phyloP scores from a whole-genome alignment of 2,888 invertebrate species.

The Diachrysia chrysitis region DNA sequence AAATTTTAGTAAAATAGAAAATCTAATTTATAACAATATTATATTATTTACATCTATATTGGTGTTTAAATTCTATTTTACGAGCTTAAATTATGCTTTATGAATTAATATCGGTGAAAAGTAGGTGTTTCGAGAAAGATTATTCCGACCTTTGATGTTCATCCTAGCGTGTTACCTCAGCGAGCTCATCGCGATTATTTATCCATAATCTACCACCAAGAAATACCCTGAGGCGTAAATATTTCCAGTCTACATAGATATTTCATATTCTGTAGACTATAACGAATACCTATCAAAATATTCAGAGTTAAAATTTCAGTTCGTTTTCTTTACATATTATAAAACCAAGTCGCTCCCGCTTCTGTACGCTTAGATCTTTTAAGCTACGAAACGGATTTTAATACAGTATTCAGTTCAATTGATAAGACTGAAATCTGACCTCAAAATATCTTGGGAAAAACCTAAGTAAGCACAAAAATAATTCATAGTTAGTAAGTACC shows the following conservation, averaged over 20 bases:
- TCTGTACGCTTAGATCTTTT: too few relatives aligned
- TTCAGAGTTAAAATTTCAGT: too few relatives aligned
- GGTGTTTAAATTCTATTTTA: background rate
- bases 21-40: background rate
- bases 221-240: background rate
- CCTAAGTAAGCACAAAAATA: too few relatives aligned
- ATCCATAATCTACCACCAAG: conserved; percentile 3
- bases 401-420: too few relatives aligned
- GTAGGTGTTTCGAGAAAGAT: conserved; percentile 1
- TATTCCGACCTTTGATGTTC: conserved; percentile 6
- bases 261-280: background rate
- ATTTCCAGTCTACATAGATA: conserved; percentile 1
- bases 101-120: conserved; percentile 5
- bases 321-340: too few relatives aligned
- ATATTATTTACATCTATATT: background rate
- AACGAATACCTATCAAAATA: background rate
- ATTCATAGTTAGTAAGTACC: too few relatives aligned
- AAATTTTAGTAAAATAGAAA: background rate
- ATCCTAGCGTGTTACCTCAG: background rate
- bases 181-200: conserved; percentile 5
- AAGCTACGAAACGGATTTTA: too few relatives aligned
- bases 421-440: too few relatives aligned
- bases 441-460: too few relatives aligned
- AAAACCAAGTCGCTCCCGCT: too few relatives aligned
- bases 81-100: conserved; percentile 5